phyloP scores from a whole-genome alignment of 2,797 vertebrate genomes.

The Phoeniculus purpureus region DNA sequence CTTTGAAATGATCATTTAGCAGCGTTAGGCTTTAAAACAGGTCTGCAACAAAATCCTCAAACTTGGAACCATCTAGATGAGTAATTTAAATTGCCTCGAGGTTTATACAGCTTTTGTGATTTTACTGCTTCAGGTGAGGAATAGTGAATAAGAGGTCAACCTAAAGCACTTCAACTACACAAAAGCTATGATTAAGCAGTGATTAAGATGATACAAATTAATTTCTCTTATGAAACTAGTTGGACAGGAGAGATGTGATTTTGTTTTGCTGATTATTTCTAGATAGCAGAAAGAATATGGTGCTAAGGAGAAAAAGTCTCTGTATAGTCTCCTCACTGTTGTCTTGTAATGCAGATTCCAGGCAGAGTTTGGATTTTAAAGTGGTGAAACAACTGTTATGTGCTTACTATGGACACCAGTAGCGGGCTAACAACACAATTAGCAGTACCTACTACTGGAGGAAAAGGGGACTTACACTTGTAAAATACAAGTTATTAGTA shows the following conservation, averaged over 20 bases:
- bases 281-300: constrained; percentile 69
- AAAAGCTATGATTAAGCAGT: constrained; percentile 77
- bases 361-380: neutral
- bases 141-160: constrained; percentile 63
- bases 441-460: neutral
- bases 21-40: neutral
- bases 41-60: neutral
- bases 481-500: neutral
- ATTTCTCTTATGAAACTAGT: constrained; percentile 72
- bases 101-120: constrained; percentile 58
- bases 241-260: constrained; percentile 74
- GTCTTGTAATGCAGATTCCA: constrained; percentile 36
- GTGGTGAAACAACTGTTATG: neutral
- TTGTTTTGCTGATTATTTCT: constrained; percentile 75
- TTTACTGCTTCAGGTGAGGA: constrained; percentile 60
- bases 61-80: constrained; percentile 9
- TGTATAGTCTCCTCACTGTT: constrained; percentile 43
- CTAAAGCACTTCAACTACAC: constrained; percentile 74
- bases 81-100: constrained; percentile 62
- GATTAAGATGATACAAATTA: constrained; percentile 69
- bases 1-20: constrained; percentile 7
- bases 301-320: constrained; percentile 55
- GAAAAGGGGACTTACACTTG: neutral
- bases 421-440: neutral
- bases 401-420: neutral